These are phyloP conservation scores for Lacanobia wlatinum DNA, from an alignment of 2,888 invertebrate species.

Conservation along the genomic window DNA sequence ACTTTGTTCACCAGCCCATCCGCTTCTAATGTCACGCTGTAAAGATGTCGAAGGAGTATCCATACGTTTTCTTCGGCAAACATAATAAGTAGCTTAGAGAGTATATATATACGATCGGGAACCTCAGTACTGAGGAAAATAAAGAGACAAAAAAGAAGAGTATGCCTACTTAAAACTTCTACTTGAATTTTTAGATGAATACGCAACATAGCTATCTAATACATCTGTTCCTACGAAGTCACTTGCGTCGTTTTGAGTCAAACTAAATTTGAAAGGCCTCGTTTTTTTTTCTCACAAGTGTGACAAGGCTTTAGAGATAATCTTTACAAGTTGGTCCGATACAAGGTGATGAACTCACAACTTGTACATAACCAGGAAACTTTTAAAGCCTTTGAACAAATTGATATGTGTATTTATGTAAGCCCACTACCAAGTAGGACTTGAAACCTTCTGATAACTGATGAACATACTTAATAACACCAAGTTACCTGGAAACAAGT, in stretches of 20 bases:
- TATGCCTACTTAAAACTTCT: no score
- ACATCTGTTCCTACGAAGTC: not conserved
- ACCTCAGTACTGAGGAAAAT: no score
- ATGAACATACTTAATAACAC: not conserved
- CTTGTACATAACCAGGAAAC: not conserved
- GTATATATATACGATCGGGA: no score
- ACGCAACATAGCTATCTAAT: no score
- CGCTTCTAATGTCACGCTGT: slow-evolving; percentile 85
- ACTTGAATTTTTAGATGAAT: not conserved
- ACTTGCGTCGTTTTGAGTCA: not conserved
- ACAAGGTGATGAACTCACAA: not conserved
- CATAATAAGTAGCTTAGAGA: no score
- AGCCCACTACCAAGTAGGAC: no score
- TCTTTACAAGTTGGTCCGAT: not conserved
- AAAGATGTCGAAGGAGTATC: slow-evolving; percentile 22
- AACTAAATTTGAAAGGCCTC: not conserved
- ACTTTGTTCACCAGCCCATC: slow-evolving; percentile 93
- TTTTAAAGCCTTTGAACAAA: not conserved
- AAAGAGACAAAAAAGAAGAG: no score
- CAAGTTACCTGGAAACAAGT: slow-evolving; percentile 73
- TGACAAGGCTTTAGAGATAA: no score
- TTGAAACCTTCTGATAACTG: no score
- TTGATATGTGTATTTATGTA: no score
- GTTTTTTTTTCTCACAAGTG: not conserved
- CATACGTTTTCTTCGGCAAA: not conserved